A percentile compares a stretch with the other conserved stretches of the same genome.
Conservation (phyloP, 2,888 invertebrate species). For the Sminthurides aquaticus region DNA sequence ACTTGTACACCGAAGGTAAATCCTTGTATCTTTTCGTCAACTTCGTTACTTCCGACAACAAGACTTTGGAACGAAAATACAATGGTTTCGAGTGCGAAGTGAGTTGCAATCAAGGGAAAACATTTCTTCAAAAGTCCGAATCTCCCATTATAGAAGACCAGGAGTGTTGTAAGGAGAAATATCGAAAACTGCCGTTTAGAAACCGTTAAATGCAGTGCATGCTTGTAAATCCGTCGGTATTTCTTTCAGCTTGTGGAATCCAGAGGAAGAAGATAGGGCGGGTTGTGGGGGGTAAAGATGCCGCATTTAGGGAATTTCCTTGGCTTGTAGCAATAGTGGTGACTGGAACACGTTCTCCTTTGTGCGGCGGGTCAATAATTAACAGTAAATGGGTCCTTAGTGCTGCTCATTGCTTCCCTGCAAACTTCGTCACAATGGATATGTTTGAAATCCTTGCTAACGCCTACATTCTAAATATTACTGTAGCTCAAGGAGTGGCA, state of each 20-base stretch:
- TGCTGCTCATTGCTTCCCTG: constrained; percentile 36
- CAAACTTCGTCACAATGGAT: constrained; percentile 1
- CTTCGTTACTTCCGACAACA: background rate
- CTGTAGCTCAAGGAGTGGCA: constrained; percentile 5
- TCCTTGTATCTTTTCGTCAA: background rate
- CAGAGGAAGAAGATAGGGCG: constrained; percentile 26
- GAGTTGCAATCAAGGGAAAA: background rate
- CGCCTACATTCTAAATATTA: constrained; percentile 25
- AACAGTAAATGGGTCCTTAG: constrained; percentile 16
- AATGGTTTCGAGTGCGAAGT: background rate
- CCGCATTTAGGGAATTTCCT: constrained; percentile 35
- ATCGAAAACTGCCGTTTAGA: no score
- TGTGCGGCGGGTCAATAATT: constrained; percentile 24
- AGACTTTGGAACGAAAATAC: background rate
- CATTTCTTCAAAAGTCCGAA: background rate
- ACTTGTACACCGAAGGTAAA: no score
- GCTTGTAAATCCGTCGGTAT: no score
- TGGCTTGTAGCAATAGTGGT: constrained; percentile 37
- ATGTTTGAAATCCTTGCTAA: constrained; percentile 26
- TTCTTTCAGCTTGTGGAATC: constrained; percentile 34
- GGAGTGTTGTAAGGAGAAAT: background rate
- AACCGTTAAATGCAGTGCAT: no score
- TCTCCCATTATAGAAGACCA: background rate
- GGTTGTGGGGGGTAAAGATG: constrained; percentile 35
- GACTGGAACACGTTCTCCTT: constrained; percentile 25